Evolutionary conservation across 2,888 invertebrate species (phyloP).

Genomic region (Lathronympha strigana): DNA sequence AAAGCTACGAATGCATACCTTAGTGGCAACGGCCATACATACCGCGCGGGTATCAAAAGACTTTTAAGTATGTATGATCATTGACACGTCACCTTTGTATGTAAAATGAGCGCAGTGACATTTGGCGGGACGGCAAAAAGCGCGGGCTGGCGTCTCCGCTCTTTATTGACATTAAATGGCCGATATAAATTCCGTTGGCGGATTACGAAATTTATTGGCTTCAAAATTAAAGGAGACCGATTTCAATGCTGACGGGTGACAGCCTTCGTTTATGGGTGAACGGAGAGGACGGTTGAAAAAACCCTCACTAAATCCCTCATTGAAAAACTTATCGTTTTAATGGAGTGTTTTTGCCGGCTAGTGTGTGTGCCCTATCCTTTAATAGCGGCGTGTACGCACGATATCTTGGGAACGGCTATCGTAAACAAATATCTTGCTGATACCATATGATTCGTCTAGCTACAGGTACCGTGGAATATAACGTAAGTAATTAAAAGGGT

Average conservation of each 20-base stretch:
- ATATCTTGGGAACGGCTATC: neutral
- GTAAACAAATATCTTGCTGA: neutral
- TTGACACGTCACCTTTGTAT: conserved; percentile 77
- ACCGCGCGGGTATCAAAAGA: conserved; percentile 35
- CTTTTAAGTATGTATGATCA: conserved; percentile 54
- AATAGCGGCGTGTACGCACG: conserved; percentile 34
- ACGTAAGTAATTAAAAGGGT: neutral
- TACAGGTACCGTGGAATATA: neutral
- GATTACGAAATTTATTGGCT: conserved; percentile 82
- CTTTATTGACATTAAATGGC: conserved; percentile 80
- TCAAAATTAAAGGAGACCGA: conserved; percentile 83
- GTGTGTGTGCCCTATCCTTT: conserved; percentile 47
- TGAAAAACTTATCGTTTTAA: conserved; percentile 68
- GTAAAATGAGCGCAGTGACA: conserved; percentile 71
- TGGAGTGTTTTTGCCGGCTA: conserved; percentile 57
- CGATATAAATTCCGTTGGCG: conserved; percentile 82
- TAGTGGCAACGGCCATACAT: conserved; percentile 20
- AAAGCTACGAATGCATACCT: conserved; percentile 23
- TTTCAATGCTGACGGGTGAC: conserved; percentile 79
- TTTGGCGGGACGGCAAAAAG: conserved; percentile 67
- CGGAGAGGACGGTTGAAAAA: conserved; percentile 60
- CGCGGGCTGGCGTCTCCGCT: conserved; percentile 56
- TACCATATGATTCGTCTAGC: neutral
- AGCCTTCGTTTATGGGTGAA: conserved; percentile 73
- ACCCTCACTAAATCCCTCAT: conserved; percentile 59